Conservation (phyloP, 1,140 invertebrate species). For the Thaumetopoea pityocampa region DNA sequence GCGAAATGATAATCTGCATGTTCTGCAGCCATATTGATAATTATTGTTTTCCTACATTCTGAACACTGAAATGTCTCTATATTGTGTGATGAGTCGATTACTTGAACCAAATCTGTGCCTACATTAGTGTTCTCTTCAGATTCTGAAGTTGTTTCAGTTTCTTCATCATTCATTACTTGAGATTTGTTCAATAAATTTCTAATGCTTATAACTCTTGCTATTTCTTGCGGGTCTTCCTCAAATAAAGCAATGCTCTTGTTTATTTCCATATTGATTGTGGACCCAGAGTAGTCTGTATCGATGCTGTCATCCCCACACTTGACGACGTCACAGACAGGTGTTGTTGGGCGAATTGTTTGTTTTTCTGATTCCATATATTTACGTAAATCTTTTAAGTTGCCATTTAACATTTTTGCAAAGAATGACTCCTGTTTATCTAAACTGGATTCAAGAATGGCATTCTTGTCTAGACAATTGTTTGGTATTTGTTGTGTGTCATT, state of each 20-base stretch:
- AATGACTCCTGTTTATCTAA: conserved; percentile 68
- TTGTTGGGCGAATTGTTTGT: conserved; percentile 17
- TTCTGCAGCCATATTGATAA: conserved; percentile 57
- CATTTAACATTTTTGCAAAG: conserved; percentile 67
- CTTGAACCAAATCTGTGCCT: not conserved
- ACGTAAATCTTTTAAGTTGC: conserved; percentile 8
- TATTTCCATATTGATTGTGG: conserved; percentile 68
- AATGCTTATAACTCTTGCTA: conserved; percentile 45
- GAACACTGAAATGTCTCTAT: conserved; percentile 49
- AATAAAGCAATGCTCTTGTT: conserved; percentile 63
- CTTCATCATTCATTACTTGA: conserved; percentile 19
- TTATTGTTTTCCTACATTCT: conserved; percentile 75
- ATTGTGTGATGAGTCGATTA: conserved; percentile 17
- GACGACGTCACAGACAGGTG: conserved; percentile 34
- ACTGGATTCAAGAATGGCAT: conserved; percentile 31
- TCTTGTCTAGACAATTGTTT: conserved; percentile 3
- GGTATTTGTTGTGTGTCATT: not conserved
- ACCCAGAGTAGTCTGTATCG: conserved; percentile 56
- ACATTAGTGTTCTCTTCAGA: conserved; percentile 10
- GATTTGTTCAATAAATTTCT: conserved; percentile 44
- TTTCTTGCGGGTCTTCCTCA: conserved; percentile 49
- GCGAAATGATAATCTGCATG: conserved; percentile 80
- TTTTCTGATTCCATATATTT: not conserved
- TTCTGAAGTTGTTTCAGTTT: not conserved
- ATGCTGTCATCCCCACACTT: conserved; percentile 48